phyloP scores from a whole-genome alignment of 2,888 invertebrate species.

The Byasa hedistus region DNA sequence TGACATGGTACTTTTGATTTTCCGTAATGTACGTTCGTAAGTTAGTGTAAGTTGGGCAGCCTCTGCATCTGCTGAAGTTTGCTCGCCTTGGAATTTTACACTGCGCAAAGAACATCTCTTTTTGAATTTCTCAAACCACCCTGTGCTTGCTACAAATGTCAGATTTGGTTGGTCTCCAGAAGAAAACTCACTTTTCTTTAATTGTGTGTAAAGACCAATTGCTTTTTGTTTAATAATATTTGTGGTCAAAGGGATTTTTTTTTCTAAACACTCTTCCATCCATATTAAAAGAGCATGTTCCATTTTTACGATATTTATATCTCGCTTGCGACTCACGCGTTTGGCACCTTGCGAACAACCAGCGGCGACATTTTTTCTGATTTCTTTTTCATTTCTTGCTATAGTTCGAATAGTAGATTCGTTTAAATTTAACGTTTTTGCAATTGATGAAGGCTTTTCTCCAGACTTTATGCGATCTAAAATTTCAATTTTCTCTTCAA shows the following conservation, averaged over 20 bases:
- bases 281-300: constrained; percentile 1
- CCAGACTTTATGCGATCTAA: constrained; percentile 2
- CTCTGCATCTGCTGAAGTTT: not conserved
- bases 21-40: not conserved
- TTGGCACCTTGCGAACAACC: constrained; percentile 8
- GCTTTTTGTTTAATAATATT: constrained; percentile 8
- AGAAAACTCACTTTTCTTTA: not conserved
- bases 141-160: not conserved
- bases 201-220: not conserved
- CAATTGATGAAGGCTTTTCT: constrained; percentile 3
- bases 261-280: constrained; percentile 3
- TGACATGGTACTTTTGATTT: constrained; percentile 13
- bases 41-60: too few relatives aligned
- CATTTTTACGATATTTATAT: constrained; percentile 6
- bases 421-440: constrained; percentile 6
- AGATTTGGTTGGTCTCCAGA: not conserved
- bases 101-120: constrained; percentile 1
- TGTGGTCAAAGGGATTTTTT: constrained; percentile 4
- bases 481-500: constrained; percentile 8
- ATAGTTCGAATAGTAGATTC: constrained; percentile 8
- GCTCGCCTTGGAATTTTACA: constrained; percentile 7
- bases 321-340: constrained; percentile 4
- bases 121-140: not conserved
- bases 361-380: constrained; percentile 3
- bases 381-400: not conserved